A percentile compares a stretch with the other conserved stretches of the same genome.
Conservation (phyloP, 2,888 invertebrate genomes). For the Hirtodrosophila cameraria region DNA sequence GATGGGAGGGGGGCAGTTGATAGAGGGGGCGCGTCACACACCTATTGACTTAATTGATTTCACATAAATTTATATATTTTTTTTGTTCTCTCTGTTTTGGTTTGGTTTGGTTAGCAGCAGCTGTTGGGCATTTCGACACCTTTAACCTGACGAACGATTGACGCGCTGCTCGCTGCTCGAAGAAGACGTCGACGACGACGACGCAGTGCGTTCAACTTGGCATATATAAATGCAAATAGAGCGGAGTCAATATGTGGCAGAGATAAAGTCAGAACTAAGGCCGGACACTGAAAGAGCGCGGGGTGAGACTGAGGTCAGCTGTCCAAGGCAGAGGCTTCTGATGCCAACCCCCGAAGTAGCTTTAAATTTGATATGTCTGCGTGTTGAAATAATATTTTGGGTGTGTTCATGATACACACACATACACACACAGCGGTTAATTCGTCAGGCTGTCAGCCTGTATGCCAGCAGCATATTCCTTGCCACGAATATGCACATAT, state of each 20-base stretch:
- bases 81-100: conserved; percentile 6
- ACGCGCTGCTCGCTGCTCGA: conserved; percentile 10
- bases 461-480: conserved; percentile 3
- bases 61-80: conserved; percentile 51
- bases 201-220: conserved; percentile 64
- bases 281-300: neutral
- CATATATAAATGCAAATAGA: conserved; percentile 54
- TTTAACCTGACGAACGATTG: conserved; percentile 50
- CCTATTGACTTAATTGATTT: conserved; percentile 74
- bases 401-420: conserved; percentile 52
- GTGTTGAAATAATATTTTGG: conserved; percentile 60
- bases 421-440: conserved; percentile 2
- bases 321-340: conserved; percentile 19
- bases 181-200: conserved; percentile 1
- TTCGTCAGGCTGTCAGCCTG: conserved; percentile 21
- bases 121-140: conserved; percentile 58
- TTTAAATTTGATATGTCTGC: conserved; percentile 58
- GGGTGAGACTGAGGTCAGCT: conserved; percentile 55
- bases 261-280: conserved; percentile 41
- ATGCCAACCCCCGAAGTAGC: conserved; percentile 53
- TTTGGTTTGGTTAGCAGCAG: conserved; percentile 49
- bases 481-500: conserved; percentile 42
- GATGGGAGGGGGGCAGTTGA: too few relatives aligned
- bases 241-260: conserved; percentile 43
- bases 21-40: conserved; percentile 35